A percentile compares a stretch with the other conserved stretches of the same genome.
Evolutionary conservation across 2,888 invertebrate species (phyloP).

Genomic region (Siphlonurus alternatus): DNA sequence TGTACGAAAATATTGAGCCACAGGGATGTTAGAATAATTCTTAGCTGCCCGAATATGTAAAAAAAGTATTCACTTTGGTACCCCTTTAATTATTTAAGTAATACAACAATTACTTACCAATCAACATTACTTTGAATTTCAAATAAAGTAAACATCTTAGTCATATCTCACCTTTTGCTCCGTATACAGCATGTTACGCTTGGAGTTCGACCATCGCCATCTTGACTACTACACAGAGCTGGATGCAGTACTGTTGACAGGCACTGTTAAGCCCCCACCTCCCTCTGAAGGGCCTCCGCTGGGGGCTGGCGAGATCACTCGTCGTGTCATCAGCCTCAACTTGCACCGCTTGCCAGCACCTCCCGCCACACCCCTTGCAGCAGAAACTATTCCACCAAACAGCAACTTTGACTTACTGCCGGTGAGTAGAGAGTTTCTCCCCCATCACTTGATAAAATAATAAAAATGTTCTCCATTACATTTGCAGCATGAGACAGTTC

Average conservation of each 20-base stretch:
- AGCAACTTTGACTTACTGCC: no score
- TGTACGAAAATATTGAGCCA: no score
- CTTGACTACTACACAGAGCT: conserved; percentile 75
- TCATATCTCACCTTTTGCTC: no score
- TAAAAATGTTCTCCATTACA: not conserved
- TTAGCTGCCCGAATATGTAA: no score
- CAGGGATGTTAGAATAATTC: no score
- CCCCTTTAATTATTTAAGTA: no score
- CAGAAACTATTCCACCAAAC: not conserved
- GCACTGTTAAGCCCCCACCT: conserved; percentile 33
- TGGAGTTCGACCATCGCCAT: conserved; percentile 71
- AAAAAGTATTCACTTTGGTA: no score
- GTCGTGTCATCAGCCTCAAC: conserved; percentile 15
- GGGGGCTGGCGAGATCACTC: conserved; percentile 12
- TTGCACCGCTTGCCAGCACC: conserved; percentile 15
- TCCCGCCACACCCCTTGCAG: not conserved
- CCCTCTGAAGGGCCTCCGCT: conserved; percentile 15
- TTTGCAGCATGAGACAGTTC: conserved; percentile 67
- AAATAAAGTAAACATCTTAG: no score
- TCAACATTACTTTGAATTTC: no score
- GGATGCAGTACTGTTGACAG: conserved; percentile 67
- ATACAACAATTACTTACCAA: no score
- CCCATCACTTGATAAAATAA: not conserved
- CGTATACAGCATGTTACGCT: conserved; percentile 29
- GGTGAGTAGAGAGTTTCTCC: no score